Evolutionary conservation across 2,888 invertebrate species (phyloP).

Genomic region (Meandrusa payeni): DNA sequence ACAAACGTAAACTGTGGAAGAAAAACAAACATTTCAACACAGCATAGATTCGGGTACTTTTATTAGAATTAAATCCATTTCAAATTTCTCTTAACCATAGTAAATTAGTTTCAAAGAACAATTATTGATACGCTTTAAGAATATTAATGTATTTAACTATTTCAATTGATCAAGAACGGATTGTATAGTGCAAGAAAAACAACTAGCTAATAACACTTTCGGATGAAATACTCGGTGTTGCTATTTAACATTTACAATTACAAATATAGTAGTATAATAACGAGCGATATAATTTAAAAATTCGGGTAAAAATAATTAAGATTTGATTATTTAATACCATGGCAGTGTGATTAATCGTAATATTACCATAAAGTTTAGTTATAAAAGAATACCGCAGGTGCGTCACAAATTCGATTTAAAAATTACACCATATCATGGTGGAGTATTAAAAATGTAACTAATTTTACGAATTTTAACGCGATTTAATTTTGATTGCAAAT

Average conservation of each 20-base stretch:
- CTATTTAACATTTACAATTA: slow-evolving; percentile 59
- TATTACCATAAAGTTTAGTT: slow-evolving; percentile 20
- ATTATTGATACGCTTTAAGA: slow-evolving; percentile 11
- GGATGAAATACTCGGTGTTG: slow-evolving; percentile 30
- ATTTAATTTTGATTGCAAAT: too few species aligned
- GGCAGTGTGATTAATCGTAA: slow-evolving; percentile 39
- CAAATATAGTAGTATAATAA: slow-evolving; percentile 47
- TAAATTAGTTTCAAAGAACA: slow-evolving; percentile 9
- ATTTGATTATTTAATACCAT: slow-evolving; percentile 36
- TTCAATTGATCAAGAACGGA: slow-evolving; percentile 26
- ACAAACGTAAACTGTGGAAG: too few species aligned
- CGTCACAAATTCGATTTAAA: slow-evolving; percentile 5
- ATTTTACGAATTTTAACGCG: too few species aligned
- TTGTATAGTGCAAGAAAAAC: slow-evolving; percentile 21
- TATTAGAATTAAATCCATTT: slow-evolving; percentile 14
- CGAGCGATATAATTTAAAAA: slow-evolving; percentile 34
- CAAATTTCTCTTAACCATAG: slow-evolving; percentile 8
- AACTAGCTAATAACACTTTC: slow-evolving; percentile 7
- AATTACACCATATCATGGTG: too few species aligned
- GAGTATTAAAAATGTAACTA: too few species aligned
- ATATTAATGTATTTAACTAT: slow-evolving; percentile 20
- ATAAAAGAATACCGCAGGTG: not conserved
- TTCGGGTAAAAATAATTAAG: slow-evolving; percentile 38
- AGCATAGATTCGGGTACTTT: not conserved
- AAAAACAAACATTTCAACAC: not conserved